Evolutionary conservation across 23 tunicate genomes (phyloP).

Genomic region (Pegea sp.): DNA sequence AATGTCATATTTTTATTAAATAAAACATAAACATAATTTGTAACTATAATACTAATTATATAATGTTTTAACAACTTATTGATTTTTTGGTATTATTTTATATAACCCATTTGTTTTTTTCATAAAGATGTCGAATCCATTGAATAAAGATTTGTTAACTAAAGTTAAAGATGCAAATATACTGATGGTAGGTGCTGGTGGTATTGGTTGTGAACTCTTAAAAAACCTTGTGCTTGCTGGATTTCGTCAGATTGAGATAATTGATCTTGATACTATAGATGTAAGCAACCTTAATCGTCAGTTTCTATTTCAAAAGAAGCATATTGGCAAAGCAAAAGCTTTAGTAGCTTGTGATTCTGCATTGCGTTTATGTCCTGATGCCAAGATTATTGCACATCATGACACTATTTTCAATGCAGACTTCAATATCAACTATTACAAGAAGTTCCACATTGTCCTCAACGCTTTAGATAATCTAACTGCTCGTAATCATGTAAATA

Average conservation of each 20-base stretch:
- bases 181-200: constrained; percentile 87
- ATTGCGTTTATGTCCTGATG: constrained; percentile 19
- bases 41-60: no score
- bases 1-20: no score
- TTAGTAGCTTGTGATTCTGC: constrained; percentile 68
- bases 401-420: constrained; percentile 79
- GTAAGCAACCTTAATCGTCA: constrained; percentile 87
- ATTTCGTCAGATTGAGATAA: constrained; percentile 52
- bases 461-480: constrained; percentile 73
- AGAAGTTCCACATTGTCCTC: constrained; percentile 67
- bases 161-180: constrained; percentile 23
- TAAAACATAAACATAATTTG: no score
- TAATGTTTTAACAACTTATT: no score
- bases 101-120: no score
- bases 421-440: constrained; percentile 63
- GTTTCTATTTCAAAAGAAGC: constrained; percentile 78
- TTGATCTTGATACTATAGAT: constrained; percentile 87
- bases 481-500: constrained; percentile 90
- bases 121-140: neutral
- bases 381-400: constrained; percentile 40
- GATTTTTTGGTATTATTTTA: no score
- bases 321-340: constrained; percentile 80
- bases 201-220: constrained; percentile 81
- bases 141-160: neutral
- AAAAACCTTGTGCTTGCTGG: constrained; percentile 75